Conservation (phyloP, 2,888 invertebrate genomes). For the Hetaerina titia region DNA sequence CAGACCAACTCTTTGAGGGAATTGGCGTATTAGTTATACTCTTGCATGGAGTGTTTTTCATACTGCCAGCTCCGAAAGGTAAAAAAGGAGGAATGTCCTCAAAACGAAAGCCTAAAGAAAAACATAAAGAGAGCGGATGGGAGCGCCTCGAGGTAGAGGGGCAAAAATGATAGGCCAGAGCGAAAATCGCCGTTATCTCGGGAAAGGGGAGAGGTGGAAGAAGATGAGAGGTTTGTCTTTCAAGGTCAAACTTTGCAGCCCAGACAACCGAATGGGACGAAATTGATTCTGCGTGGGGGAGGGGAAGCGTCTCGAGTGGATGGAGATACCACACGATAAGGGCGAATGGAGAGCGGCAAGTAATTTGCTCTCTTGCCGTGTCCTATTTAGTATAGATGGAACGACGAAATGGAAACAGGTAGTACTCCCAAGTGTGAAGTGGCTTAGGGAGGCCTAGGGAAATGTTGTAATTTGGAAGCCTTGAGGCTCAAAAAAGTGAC, state of each 20-base stretch:
- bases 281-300: slow-evolving; percentile 30
- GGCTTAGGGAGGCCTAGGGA: background rate
- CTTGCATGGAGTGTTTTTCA: background rate
- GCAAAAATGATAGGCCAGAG: background rate
- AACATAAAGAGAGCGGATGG: background rate
- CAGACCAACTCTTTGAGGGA: no score
- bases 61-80: background rate
- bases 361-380: background rate
- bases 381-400: background rate
- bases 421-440: background rate
- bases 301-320: slow-evolving; percentile 71
- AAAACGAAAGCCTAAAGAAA: background rate
- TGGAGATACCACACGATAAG: slow-evolving; percentile 68
- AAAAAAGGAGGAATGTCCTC: background rate
- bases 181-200: background rate
- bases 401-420: background rate
- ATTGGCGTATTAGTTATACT: no score
- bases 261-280: background rate
- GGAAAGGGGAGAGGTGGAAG: slow-evolving; percentile 43
- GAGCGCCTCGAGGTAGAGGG: background rate
- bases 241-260: slow-evolving; percentile 40
- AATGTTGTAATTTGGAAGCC: background rate
- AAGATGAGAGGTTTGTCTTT: slow-evolving; percentile 63
- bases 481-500: no score
- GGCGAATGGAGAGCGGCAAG: background rate